Conservation (phyloP, 2,797 vertebrate species). For the Euphonia xanthogaster region DNA sequence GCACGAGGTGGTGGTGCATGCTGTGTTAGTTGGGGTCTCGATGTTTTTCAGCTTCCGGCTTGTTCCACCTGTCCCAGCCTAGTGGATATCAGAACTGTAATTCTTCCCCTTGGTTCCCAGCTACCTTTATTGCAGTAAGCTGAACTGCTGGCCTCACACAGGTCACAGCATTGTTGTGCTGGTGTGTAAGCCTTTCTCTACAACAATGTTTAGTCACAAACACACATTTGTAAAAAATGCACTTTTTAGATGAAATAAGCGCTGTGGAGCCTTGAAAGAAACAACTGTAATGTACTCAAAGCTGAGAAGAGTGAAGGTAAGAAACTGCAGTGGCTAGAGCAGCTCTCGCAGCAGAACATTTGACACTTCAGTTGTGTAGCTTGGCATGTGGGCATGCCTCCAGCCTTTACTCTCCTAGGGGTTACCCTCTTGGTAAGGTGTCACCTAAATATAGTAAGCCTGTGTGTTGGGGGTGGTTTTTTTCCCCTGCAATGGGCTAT, state of each 20-base stretch:
- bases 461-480: background rate
- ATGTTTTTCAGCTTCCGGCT: accelerated
- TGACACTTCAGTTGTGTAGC: background rate
- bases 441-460: background rate
- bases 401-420: background rate
- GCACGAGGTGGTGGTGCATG: background rate
- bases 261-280: background rate
- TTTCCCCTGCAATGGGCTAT: background rate
- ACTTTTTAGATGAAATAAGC: background rate
- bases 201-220: background rate
- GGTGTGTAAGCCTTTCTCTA: background rate
- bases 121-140: background rate
- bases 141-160: background rate
- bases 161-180: background rate
- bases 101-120: background rate
- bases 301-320: background rate
- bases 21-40: accelerated
- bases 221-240: background rate
- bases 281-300: accelerated
- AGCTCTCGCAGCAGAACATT: background rate
- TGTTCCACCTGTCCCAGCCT: background rate
- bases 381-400: background rate
- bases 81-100: background rate
- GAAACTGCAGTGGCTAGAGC: background rate
- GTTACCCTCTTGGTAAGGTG: background rate